A percentile compares a stretch with the other conserved stretches of the same genome.
phyloP scores from a whole-genome alignment of 2,888 invertebrate species.

The Idaea biselata region DNA sequence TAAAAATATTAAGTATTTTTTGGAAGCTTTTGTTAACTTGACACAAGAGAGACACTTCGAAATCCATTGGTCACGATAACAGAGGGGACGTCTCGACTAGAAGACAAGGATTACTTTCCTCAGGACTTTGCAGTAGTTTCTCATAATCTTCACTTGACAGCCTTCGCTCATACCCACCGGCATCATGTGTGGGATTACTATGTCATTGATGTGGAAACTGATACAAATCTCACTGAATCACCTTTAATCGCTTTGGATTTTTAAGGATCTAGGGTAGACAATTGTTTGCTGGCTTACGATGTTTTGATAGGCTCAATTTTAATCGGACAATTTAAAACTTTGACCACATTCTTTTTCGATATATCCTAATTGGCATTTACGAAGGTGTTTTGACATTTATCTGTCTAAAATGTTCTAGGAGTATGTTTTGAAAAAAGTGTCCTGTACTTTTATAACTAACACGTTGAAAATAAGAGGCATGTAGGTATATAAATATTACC shows the following conservation, averaged over 20 bases:
- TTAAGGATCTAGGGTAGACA: conserved; percentile 36
- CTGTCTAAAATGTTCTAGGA: not conserved
- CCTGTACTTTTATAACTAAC: conserved; percentile 41
- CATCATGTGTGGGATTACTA: conserved; percentile 51
- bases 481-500: conserved; percentile 58
- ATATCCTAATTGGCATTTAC: not conserved
- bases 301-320: conserved; percentile 8
- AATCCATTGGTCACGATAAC: conserved; percentile 26
- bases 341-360: not conserved
- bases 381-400: too few species aligned
- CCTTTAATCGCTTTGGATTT: conserved; percentile 51
- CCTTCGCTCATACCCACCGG: conserved; percentile 53
- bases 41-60: conserved; percentile 20
- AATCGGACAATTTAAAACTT: conserved; percentile 7
- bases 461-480: conserved; percentile 58
- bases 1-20: conserved; percentile 5
- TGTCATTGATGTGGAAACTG: conserved; percentile 64
- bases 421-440: conserved; percentile 28
- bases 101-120: conserved; percentile 45
- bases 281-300: conserved; percentile 29
- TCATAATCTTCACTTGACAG: conserved; percentile 55
- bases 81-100: conserved; percentile 29
- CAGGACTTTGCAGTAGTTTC: conserved; percentile 35
- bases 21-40: conserved; percentile 12
- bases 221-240: conserved; percentile 46